A percentile compares a stretch with the other conserved stretches of the same genome.
phyloP scores from a whole-genome alignment of 2,113 vertebrate genomes.

The Fulica atra region DNA sequence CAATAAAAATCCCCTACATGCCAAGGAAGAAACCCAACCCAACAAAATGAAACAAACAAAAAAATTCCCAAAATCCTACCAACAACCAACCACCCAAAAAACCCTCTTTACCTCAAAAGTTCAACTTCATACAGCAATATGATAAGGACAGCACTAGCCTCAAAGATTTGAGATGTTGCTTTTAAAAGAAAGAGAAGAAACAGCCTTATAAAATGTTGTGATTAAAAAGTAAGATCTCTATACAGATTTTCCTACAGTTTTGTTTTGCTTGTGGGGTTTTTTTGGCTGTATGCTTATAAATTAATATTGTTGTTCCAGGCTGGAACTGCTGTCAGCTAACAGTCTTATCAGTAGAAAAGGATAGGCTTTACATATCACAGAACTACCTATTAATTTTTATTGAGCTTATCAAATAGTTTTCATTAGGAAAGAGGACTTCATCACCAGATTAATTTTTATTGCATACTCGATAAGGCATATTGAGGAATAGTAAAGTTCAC shows the following conservation, averaged over 20 bases:
- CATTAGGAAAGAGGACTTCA: background rate
- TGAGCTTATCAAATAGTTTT: background rate
- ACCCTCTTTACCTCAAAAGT: accelerated
- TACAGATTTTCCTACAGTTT: background rate
- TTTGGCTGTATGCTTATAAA: background rate
- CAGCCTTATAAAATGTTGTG: background rate
- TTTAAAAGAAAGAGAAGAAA: background rate
- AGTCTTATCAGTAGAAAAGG: background rate
- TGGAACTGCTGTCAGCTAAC: background rate
- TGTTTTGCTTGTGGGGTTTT: too few relatives aligned
- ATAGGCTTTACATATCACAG: background rate
- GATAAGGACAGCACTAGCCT: background rate
- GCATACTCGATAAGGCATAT: background rate
- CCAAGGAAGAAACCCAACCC: background rate
- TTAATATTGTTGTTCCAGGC: background rate
- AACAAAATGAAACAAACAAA: background rate
- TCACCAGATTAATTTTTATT: background rate
- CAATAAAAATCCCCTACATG: accelerated
- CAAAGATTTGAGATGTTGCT: background rate
- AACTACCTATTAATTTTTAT: background rate
- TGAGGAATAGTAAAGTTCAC: background rate
- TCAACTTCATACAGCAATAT: background rate
- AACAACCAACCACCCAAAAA: background rate
- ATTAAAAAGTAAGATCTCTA: background rate
- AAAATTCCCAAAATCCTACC: background rate